Percentiles rank a stretch among this genome's conserved stretches.
Conservation (phyloP, 2,113 vertebrate species). For the Glaucidium brasilianum region DNA sequence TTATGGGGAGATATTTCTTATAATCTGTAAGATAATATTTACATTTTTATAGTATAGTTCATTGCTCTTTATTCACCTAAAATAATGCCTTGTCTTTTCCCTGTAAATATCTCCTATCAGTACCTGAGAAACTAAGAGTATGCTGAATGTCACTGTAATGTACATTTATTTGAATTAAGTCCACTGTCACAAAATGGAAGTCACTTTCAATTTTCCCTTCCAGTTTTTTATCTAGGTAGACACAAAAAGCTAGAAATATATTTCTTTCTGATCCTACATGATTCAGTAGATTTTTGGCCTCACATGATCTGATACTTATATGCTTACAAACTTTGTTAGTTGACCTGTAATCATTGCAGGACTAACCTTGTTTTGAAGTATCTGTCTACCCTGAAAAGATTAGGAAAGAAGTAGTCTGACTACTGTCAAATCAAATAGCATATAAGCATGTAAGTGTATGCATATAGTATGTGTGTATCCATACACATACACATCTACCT, state of each 20-base stretch:
- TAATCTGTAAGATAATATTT: neutral
- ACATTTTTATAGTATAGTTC: neutral
- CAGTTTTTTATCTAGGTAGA: neutral
- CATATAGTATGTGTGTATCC: too few relatives aligned
- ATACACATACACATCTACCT: neutral
- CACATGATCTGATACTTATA: neutral
- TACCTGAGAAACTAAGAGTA: neutral
- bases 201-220: neutral
- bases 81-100: neutral
- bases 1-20: neutral
- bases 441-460: rapidly evolving
- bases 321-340: neutral
- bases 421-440: neutral
- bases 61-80: neutral
- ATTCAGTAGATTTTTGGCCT: neutral
- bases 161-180: neutral
- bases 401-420: neutral
- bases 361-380: neutral
- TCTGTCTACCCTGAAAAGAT: neutral
- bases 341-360: neutral
- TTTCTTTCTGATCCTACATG: neutral
- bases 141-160: neutral
- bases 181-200: neutral
- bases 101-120: neutral
- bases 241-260: neutral